Evolutionary conservation across 2,797 vertebrate genomes (phyloP), one percentile per base, ranked within the genome.

Genomic region (Hephaestus fuliginosus): DNA sequence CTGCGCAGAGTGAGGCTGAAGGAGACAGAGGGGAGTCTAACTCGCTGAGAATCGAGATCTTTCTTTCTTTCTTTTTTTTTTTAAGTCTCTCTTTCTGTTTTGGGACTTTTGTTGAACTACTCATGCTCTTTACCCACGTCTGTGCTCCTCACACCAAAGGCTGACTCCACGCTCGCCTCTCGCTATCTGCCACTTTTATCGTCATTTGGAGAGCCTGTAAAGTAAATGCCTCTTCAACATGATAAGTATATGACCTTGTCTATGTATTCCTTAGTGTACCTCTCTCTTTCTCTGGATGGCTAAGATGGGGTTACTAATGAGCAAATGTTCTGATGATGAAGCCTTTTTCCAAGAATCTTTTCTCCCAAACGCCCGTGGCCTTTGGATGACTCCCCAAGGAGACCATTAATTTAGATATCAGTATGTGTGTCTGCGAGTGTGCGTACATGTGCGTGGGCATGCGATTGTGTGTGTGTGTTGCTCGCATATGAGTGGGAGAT

Each of bases 311-410:
- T 97, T 97, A 97, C 97, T 97, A 97, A 97, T 97, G 97, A 98
- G 96, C 95, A 95, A 96, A 97, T 97, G 96, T 95, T 96, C 94
- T 92, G 95, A 93, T 96, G 97, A 97, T 97, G 97, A 97, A 97
- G 93, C 93, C 95, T 92, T 97, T 97, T 97, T 96, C 96, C 96
- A 95, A 95, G 96, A 97, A 97, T 97, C 96, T 98, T 97, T 97
- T 96, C 91, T 95, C 95, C 96, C 96, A 97, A 97, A 97, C 95
- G 96, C 96, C 96, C 90, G 94, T 96, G 97, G 97, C 97, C 97
- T 97, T 97, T 98, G 97, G 97, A 97, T 98, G 97, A 98, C 97
- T 98, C 96, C 97, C 91, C 96, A 95, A 94, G 46, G 83, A 96
- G 95, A 95, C 97, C 97, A 97, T 98, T 98, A 96, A 97, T 98